These are phyloP conservation scores for Echeneis naucrates DNA, from an alignment of 2,797 vertebrate species.

Conservation along the genomic window DNA sequence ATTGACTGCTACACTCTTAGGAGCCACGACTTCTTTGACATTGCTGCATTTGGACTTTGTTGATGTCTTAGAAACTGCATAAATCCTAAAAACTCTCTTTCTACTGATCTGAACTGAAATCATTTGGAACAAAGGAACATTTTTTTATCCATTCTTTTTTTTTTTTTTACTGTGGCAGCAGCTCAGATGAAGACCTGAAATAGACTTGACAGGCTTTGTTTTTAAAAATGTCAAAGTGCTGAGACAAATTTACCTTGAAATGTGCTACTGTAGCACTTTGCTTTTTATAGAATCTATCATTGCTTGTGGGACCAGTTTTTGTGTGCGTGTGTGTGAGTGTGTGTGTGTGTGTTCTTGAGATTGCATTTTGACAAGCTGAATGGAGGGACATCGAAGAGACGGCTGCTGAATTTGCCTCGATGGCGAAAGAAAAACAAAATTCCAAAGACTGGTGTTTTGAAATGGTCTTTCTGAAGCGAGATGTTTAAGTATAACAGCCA, in stretches of 20 bases:
- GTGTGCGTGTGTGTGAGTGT: constrained; percentile 23
- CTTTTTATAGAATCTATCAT: constrained; percentile 75
- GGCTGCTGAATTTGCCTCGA: constrained; percentile 50
- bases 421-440: constrained; percentile 25
- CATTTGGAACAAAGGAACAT: constrained; percentile 67
- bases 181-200: constrained; percentile 71
- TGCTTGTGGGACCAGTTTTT: constrained; percentile 41
- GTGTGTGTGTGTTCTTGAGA: constrained; percentile 34
- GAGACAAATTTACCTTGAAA: constrained; percentile 82
- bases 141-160: constrained; percentile 16
- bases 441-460: constrained; percentile 18
- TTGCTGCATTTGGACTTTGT: constrained; percentile 60
- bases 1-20: constrained; percentile 62
- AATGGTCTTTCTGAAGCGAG: constrained; percentile 28
- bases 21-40: constrained; percentile 72
- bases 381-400: constrained; percentile 48
- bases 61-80: constrained; percentile 55
- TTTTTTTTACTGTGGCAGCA: constrained; percentile 47
- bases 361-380: constrained; percentile 58
- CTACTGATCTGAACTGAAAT: constrained; percentile 58
- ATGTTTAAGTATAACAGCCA: neutral
- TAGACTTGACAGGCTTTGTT: constrained; percentile 80
- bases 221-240: constrained; percentile 77
- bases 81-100: constrained; percentile 55
- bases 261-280: constrained; percentile 64